Conservation (phyloP, 2,797 vertebrate species). For the Malurus splendens region DNA sequence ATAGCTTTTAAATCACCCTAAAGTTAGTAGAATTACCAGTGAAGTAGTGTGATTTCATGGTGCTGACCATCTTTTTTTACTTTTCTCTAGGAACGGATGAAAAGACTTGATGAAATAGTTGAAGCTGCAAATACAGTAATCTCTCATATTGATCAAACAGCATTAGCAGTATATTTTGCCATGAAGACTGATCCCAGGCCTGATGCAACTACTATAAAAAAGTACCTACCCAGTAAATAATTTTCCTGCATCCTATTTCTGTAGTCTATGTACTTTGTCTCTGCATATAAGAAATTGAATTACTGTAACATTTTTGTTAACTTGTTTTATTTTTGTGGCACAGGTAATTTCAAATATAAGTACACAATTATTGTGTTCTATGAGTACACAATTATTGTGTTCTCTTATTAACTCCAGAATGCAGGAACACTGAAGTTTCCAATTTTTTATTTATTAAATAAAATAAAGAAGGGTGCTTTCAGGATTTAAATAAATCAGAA, state of each 20-base stretch:
- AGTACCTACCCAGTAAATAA: slow-evolving; percentile 88
- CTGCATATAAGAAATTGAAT: neutral
- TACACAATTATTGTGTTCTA: neutral
- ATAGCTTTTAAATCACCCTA: neutral
- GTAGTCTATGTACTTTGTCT: slow-evolving; percentile 11
- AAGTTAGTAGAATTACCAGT: neutral
- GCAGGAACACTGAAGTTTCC: neutral
- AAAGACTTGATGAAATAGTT: slow-evolving; percentile 85
- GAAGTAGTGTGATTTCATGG: neutral
- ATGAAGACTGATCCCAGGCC: slow-evolving; percentile 97
- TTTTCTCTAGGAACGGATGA: slow-evolving; percentile 82
- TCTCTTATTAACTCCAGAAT: neutral
- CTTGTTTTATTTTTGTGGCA: neutral
- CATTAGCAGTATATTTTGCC: slow-evolving; percentile 89
- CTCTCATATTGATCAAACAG: slow-evolving; percentile 91
- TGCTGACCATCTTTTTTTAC: neutral
- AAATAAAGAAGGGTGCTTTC: neutral
- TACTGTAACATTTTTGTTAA: neutral
- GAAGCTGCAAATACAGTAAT: slow-evolving; percentile 87
- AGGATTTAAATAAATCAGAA: neutral
- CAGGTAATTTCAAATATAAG: neutral
- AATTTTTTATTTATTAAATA: neutral
- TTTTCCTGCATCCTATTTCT: slow-evolving; percentile 77
- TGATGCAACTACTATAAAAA: slow-evolving; percentile 94
- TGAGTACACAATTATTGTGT: neutral